Base-by-base conservation (phyloP, 2,797 vertebrate species). In the Sphenodon punctatus region DNA sequence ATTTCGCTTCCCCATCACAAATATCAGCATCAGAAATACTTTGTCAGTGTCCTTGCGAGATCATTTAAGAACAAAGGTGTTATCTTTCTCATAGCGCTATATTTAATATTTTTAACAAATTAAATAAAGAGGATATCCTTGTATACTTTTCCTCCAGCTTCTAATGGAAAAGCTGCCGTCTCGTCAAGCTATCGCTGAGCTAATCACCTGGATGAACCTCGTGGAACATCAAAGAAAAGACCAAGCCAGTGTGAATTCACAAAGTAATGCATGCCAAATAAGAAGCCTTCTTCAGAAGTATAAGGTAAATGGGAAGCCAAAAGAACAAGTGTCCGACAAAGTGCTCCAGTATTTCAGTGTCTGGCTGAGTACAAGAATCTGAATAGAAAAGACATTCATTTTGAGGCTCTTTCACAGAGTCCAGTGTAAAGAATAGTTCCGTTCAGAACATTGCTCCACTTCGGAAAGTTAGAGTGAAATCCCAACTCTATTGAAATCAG, bases 101-200 rank as follows among this genome's bases (percentile, higher is more conserved):
- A 74, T 80, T 82, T 46, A 67, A 32, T 86, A 78, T 78, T 80
- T 92, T 82, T 85, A 88, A 67, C 60, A 41, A 55, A 63, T 34
- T 25, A 80, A 86, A 67, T 82, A 78, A 73, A 82, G 68, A 78
- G 65, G 76, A 75, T n/a, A 82, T 93, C 61, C 78, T 90, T 88
- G 67, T 86, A 69, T 93, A 72, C 70, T 92, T 90, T 80, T 48
- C 49, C 48, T 17, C 67, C 92, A 99, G 98, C 93, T 95, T 77
- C 96, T 98, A 93, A 91, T 97, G 95, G 95, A 97, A 90, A 95
- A 91, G 46, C 36, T 97, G 84, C 94, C 93, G 11, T 98, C 97
- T 8, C 95, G 96, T 82, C 94, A 86, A 82, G 97, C 97, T 53
- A 97, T 98, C 92, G 84, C 86, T 25, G 96, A 97, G 80, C 89